Base-by-base conservation (phyloP, 2,113 vertebrate genomes). In the Urocynchramus pylzowi region DNA sequence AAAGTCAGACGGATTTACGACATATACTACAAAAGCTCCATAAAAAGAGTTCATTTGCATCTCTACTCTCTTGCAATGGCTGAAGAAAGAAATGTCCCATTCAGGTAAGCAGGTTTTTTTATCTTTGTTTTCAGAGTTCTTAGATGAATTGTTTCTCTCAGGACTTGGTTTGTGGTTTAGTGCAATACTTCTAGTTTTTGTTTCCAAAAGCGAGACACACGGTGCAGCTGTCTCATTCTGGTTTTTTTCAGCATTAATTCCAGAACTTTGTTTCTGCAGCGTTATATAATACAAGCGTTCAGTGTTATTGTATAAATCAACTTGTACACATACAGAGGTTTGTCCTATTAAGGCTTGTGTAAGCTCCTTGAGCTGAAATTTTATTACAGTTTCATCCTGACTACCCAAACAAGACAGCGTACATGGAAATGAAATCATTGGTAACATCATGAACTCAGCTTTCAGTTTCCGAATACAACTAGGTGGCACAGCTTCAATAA, bases 371-470 rank as follows among this genome's bases (percentile, higher is more conserved):
- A 99, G 86, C 60, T 99, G 99, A 80, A 83, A 68, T 84, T 94
- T 93, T 94, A 93, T 98, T 61, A 73, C 52, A 4, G 70, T 84
- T 75, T 97, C 91, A 80, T 98, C 97, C 63, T 96, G 80, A 74
- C 95, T 96, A 52, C 23, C 86, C 57, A 98, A 95, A 94, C 93
- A 98, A 44, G 98, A 98, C 28, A 99, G 96, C 0, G 98, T 97
- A 97, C 99, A 99, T 1, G 98, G 98, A 84, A 99, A 98, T 4
- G 98, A 98, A 98, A 98, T 98, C 89, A 99, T 96, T 3, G 99
- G 98, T 31, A 95, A 69, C 20, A 81, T 97, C 93, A 97, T 97
- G 83, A 99, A 98, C 88, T 98, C 97, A 42, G 87, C 91, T 23
- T 98, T 98, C 71, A 99, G 97, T 85, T 98, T 98, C 86, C 96